These are phyloP conservation scores for Sturnira hondurensis DNA, from an alignment of 2,113 vertebrate species.

Conservation along the genomic window DNA sequence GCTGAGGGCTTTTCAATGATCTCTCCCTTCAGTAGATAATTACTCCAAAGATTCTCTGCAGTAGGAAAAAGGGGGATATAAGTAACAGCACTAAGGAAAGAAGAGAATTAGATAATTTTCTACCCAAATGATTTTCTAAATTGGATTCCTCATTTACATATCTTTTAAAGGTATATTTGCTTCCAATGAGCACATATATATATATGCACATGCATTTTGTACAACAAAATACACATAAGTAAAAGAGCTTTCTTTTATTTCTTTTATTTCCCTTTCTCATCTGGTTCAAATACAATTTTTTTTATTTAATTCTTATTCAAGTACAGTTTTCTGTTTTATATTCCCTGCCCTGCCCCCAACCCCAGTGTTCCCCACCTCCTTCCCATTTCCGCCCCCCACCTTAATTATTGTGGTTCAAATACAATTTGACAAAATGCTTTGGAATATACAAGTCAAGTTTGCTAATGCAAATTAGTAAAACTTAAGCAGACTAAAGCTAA, in stretches of 20 bases:
- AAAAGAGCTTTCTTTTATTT: too few species aligned
- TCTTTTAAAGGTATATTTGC: constrained; percentile 2
- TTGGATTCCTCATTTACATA: neutral
- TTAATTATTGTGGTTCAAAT: constrained; percentile 36
- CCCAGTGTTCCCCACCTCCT: too few species aligned
- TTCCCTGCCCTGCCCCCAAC: too few species aligned
- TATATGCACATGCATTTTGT: neutral
- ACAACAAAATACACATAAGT: neutral
- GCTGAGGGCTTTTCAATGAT: constrained; percentile 86
- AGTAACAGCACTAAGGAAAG: neutral
- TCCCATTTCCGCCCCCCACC: too few species aligned
- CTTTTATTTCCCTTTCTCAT: neutral
- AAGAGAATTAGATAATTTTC: constrained; percentile 20
- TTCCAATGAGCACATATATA: neutral
- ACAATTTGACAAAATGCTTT: constrained; percentile 6
- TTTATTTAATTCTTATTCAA: too few species aligned
- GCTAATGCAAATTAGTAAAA: constrained; percentile 42
- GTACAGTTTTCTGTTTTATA: too few species aligned
- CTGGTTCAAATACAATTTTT: constrained; percentile 28
- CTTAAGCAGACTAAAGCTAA: neutral
- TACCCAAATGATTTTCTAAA: neutral
- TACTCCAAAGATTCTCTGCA: constrained; percentile 91
- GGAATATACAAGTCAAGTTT: neutral
- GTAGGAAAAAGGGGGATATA: neutral
- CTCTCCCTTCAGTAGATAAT: constrained; percentile 87